Evolutionary conservation across 2,113 vertebrate species (phyloP).

Genomic region (Platycercus adscitus): DNA sequence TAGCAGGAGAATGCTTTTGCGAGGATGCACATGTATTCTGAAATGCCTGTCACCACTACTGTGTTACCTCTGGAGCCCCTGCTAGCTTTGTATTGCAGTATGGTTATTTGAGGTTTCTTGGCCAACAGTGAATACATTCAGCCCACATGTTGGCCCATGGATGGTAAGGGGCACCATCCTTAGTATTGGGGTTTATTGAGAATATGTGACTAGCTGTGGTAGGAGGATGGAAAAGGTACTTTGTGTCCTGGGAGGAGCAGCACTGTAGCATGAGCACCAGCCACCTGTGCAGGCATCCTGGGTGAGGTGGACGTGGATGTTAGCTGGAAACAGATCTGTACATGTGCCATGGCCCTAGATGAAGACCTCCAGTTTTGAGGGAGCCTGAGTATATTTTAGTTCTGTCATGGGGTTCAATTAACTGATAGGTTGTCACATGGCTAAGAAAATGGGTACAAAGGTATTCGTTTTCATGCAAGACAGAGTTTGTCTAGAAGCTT

Average conservation of each 20-base stretch:
- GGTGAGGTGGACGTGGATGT: not conserved
- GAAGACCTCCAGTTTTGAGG: not conserved
- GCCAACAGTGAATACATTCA: not conserved
- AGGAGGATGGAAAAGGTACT: not conserved
- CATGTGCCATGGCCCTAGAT: not conserved
- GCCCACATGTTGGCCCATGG: accelerated
- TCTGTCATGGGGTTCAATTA: not conserved
- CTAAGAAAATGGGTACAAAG: not conserved
- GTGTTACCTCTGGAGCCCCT: not conserved
- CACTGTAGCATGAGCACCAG: not conserved
- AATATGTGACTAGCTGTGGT: not conserved
- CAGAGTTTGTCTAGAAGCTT: not conserved
- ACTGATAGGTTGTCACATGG: no score
- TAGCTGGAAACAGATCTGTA: not conserved
- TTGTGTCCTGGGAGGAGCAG: not conserved
- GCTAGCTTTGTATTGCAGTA: accelerated
- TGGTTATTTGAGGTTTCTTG: not conserved
- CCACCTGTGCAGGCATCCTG: not conserved
- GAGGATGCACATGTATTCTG: not conserved
- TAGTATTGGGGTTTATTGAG: not conserved
- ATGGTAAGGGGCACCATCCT: not conserved
- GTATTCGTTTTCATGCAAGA: not conserved
- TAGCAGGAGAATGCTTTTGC: not conserved
- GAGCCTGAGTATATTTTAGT: not conserved
- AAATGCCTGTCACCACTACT: not conserved